Conservation (phyloP, 2,888 invertebrate species). For the Ophion slaviceki region DNA sequence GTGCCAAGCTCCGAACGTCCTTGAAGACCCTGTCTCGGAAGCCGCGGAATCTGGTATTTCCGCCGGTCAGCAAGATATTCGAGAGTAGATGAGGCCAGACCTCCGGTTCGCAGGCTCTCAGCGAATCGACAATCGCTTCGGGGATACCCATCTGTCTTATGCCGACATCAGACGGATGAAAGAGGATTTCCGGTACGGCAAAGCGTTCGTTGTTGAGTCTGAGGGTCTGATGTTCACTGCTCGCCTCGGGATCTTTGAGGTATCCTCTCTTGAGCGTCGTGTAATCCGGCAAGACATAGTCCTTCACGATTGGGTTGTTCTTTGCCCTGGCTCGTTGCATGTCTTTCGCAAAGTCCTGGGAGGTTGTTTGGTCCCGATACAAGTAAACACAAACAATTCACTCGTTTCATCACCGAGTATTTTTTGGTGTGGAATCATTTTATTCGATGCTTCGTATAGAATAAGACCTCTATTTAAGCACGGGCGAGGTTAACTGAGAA, state of each 20-base stretch:
- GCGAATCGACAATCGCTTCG: slow-evolving; percentile 92
- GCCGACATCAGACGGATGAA: slow-evolving; percentile 97
- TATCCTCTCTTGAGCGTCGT: slow-evolving; percentile 94
- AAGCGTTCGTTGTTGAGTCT: slow-evolving; percentile 97
- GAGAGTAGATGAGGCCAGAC: slow-evolving; percentile 91
- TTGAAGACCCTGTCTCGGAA: slow-evolving; percentile 91
- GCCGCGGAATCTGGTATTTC: slow-evolving; percentile 91
- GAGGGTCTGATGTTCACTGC: slow-evolving; percentile 90
- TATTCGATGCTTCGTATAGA: too few relatives aligned
- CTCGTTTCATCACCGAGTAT: too few relatives aligned
- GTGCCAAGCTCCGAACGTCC: slow-evolving; percentile 92
- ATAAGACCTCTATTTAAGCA: too few relatives aligned
- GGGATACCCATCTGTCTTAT: slow-evolving; percentile 96
- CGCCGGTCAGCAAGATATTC: slow-evolving; percentile 94
- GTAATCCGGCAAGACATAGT: slow-evolving; percentile 98
- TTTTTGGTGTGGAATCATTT: too few relatives aligned
- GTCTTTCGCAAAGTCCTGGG: slow-evolving; percentile 90
- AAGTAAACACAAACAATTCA: not conserved
- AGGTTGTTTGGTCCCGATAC: not conserved
- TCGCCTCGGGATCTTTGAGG: slow-evolving; percentile 83
- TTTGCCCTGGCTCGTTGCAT: slow-evolving; percentile 88
- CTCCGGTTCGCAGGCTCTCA: slow-evolving; percentile 90
- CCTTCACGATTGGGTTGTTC: slow-evolving; percentile 90
- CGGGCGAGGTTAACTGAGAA: too few relatives aligned
- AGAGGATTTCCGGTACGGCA: slow-evolving; percentile 96